Evolutionary conservation across 2,888 invertebrate species (phyloP).

Genomic region (Lithophane leautieri): DNA sequence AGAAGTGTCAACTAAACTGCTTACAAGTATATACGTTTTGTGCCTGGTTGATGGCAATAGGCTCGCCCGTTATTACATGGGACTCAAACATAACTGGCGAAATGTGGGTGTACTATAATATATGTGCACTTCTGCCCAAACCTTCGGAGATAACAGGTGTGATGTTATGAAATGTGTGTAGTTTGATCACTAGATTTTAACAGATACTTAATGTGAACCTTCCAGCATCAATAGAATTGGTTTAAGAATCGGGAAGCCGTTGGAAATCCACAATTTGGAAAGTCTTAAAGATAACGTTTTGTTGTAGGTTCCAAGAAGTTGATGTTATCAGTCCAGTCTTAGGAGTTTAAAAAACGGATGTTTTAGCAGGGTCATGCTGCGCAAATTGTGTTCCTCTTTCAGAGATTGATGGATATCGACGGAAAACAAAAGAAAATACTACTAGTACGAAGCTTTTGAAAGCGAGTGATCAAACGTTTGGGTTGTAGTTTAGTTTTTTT

Average conservation of each 20-base stretch:
- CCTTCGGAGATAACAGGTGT: no score
- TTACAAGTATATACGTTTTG: neutral
- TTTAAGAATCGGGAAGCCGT: no score
- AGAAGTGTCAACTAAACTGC: neutral
- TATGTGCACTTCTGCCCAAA: no score
- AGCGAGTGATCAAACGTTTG: neutral
- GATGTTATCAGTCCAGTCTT: constrained; percentile 1
- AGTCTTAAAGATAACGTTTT: neutral
- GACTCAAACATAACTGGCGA: no score
- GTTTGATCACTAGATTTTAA: neutral
- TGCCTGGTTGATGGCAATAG: no score
- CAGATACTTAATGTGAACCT: neutral
- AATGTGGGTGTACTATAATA: no score
- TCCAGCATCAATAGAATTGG: no score
- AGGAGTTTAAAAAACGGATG: constrained; percentile 1
- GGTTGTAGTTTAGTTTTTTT: no score
- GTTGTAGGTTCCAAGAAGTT: neutral
- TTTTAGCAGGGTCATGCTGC: constrained; percentile 26
- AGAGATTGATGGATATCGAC: constrained; percentile 23
- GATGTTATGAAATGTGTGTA: neutral
- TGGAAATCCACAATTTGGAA: no score
- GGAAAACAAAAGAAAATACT: neutral
- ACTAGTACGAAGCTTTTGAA: neutral
- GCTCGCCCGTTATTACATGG: no score
- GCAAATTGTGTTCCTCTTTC: constrained; percentile 21